phyloP scores from a whole-genome alignment of 2,888 invertebrate genomes.

The Listrodromus nycthemerus region DNA sequence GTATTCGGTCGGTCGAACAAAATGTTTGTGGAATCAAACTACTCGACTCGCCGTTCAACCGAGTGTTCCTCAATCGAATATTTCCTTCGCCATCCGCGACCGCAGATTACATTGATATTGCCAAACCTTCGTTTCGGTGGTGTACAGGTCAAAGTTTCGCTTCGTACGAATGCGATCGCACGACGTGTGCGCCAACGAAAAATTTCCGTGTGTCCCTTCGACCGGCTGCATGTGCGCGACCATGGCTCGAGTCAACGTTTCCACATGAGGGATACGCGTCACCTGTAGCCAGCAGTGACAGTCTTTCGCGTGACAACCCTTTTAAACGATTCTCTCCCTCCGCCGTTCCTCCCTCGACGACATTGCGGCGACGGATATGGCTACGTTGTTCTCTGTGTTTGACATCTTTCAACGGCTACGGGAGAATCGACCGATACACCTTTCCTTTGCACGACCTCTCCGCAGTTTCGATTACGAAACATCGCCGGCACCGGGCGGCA shows the following conservation, averaged over 20 bases:
- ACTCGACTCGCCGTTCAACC: too few species aligned
- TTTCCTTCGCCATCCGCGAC: too few species aligned
- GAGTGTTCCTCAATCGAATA: too few species aligned
- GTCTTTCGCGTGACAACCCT: constrained; percentile 67
- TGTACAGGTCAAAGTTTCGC: constrained; percentile 54
- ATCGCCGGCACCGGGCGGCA: background rate
- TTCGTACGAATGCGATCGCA: constrained; percentile 39
- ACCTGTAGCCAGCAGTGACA: constrained; percentile 64
- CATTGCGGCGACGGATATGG: constrained; percentile 56
- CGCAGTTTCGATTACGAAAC: background rate
- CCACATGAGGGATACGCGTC: constrained; percentile 47
- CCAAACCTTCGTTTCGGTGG: too few species aligned
- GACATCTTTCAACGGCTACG: constrained; percentile 65
- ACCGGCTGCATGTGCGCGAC: constrained; percentile 18
- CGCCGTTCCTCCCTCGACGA: constrained; percentile 38
- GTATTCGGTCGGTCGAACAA: too few species aligned
- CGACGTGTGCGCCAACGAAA: constrained; percentile 41
- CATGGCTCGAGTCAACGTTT: constrained; percentile 51
- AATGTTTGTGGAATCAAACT: too few species aligned
- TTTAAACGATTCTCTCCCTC: constrained; percentile 66
- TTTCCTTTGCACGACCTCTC: constrained; percentile 44
- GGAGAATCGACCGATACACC: constrained; percentile 43
- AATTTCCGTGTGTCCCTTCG: constrained; percentile 55
- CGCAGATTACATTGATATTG: too few species aligned
- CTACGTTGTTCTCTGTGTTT: constrained; percentile 59